Percentiles rank a stretch among this genome's conserved stretches.
Conservation (phyloP, 2,797 vertebrate species). For the Holocentrus rufus region DNA sequence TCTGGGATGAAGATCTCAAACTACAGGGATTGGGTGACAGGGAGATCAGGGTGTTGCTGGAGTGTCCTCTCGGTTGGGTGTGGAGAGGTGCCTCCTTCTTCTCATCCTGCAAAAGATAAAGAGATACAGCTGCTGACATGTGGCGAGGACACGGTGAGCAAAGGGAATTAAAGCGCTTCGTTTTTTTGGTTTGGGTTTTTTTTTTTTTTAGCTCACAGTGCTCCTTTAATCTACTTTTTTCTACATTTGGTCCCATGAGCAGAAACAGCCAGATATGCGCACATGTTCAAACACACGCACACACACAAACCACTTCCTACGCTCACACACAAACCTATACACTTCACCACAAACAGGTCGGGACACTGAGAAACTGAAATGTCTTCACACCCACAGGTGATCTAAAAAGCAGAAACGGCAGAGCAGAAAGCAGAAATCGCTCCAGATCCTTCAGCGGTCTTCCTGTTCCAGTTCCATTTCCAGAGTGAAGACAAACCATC, state of each 20-base stretch:
- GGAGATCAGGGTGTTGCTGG: not conserved
- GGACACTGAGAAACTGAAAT: not conserved
- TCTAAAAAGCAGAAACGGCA: constrained; percentile 11
- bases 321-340: not conserved
- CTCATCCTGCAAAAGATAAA: constrained; percentile 37
- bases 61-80: not conserved
- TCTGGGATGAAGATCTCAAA: not conserved
- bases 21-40: not conserved
- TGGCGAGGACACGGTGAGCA: no score
- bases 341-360: not conserved
- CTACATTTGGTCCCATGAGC: not conserved
- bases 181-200: no score
- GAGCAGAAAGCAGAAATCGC: not conserved
- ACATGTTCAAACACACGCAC: not conserved
- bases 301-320: not conserved
- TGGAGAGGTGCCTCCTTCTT: constrained; percentile 10
- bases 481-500: not conserved
- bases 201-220: not conserved
- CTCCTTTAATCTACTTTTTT: not conserved
- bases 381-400: constrained; percentile 5
- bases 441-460: not conserved
- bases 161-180: no score
- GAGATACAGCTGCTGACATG: not conserved
- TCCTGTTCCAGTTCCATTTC: not conserved
- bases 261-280: not conserved